Conservation (phyloP, 2,888 invertebrate species). For the Ephialtes manifestator region DNA sequence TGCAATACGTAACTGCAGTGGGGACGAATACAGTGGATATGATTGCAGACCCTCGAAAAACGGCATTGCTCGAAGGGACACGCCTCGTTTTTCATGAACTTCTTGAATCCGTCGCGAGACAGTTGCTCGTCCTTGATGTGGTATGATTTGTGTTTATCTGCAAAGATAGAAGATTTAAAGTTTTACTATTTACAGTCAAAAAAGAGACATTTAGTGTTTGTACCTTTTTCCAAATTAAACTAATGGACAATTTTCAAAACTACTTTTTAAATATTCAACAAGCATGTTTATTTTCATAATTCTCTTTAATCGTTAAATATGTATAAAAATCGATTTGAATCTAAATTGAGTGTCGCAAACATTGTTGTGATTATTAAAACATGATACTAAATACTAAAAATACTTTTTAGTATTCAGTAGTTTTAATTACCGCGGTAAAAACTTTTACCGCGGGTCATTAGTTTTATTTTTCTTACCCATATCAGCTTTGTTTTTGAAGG, state of each 20-base stretch:
- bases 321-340: no score
- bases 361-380: no score
- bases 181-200: background rate
- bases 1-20: conserved; percentile 98
- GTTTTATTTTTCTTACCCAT: conserved; percentile 92
- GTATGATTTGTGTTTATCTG: conserved; percentile 99
- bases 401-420: no score
- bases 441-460: background rate
- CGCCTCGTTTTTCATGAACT: conserved; percentile 98
- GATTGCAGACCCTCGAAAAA: conserved; percentile 98
- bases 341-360: no score
- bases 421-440: no score
- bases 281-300: background rate
- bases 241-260: conserved; percentile 3
- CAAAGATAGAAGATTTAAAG: conserved; percentile 73
- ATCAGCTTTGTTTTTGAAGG: conserved; percentile 99
- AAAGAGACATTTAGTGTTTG: background rate
- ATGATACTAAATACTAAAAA: no score
- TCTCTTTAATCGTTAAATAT: background rate
- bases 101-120: conserved; percentile 98
- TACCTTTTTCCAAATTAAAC: conserved; percentile 1
- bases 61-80: conserved; percentile 97
- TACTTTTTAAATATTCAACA: background rate
- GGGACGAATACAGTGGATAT: conserved; percentile 98
- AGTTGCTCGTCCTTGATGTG: conserved; percentile 99